Percentiles rank a stretch among this genome's conserved stretches.
Evolutionary conservation across 2,113 vertebrate species (phyloP).

Genomic region (Malaclemys terrapin): DNA sequence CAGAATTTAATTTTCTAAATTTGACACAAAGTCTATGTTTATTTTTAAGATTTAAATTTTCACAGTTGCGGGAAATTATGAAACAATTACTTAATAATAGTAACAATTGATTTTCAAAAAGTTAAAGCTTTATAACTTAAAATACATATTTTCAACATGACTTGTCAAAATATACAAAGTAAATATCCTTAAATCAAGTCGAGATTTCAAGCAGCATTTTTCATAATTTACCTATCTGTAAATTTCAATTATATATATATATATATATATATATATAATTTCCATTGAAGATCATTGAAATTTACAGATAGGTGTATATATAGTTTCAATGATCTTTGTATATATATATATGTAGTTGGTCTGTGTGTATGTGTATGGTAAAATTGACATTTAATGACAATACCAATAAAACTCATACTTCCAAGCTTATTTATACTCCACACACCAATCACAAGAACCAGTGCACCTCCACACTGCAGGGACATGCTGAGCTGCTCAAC

Average conservation of each 20-base stretch:
- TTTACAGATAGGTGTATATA: no score
- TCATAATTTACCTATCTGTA: background rate
- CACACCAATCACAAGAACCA: background rate
- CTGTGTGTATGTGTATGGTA: background rate
- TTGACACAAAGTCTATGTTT: background rate
- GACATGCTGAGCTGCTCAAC: background rate
- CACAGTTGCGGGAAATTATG: background rate
- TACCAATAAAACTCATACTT: no score
- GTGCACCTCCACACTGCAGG: background rate
- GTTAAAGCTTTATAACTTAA: background rate
- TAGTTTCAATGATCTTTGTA: no score
- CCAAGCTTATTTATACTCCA: accelerated
- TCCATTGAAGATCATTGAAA: no score
- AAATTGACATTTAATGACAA: background rate
- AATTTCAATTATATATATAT: no score
- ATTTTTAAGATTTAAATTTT: background rate
- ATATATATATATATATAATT: no score
- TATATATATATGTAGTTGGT: no score
- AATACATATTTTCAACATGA: background rate
- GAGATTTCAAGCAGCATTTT: background rate
- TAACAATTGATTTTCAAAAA: background rate
- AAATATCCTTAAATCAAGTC: background rate
- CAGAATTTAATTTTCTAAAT: background rate
- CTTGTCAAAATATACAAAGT: background rate
- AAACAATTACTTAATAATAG: background rate